Percentiles rank a stretch among this genome's conserved stretches.
These are phyloP conservation scores for Bolinopsis microptera DNA, from an alignment of 37 sponge, comb jelly and placozoan genomes.

Conservation along the genomic window DNA sequence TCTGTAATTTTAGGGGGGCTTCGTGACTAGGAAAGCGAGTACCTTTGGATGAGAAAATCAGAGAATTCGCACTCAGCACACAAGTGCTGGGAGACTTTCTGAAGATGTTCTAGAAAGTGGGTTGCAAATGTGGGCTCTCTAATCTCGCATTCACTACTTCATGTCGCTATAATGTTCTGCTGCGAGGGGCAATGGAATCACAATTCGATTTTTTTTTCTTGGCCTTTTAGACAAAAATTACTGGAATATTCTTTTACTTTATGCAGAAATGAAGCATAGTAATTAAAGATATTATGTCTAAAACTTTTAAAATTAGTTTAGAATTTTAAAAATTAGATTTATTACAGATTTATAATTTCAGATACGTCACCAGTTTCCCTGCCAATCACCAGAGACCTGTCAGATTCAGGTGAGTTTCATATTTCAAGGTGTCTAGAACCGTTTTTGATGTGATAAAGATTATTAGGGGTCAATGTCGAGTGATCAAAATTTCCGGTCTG, in stretches of 20 bases:
- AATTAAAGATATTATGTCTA: not conserved
- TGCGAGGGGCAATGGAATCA: not conserved
- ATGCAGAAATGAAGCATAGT: not conserved
- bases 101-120: not conserved
- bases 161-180: not conserved
- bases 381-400: constrained; percentile 4
- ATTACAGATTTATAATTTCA: not conserved
- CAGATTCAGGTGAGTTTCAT: not conserved
- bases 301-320: not conserved
- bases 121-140: too few species aligned
- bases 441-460: too few species aligned
- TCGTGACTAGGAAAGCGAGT: not conserved
- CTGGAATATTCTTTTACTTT: not conserved
- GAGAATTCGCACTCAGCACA: not conserved
- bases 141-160: not conserved
- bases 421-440: too few species aligned
- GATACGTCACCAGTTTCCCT: not conserved
- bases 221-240: not conserved
- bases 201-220: not conserved
- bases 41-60: not conserved
- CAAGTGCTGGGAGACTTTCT: not conserved
- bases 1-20: not conserved
- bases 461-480: too few species aligned
- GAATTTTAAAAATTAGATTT: not conserved
- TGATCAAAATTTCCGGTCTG: too few species aligned